Base-by-base conservation (phyloP, 2,113 vertebrate genomes). In the Pseudonaja textilis region DNA sequence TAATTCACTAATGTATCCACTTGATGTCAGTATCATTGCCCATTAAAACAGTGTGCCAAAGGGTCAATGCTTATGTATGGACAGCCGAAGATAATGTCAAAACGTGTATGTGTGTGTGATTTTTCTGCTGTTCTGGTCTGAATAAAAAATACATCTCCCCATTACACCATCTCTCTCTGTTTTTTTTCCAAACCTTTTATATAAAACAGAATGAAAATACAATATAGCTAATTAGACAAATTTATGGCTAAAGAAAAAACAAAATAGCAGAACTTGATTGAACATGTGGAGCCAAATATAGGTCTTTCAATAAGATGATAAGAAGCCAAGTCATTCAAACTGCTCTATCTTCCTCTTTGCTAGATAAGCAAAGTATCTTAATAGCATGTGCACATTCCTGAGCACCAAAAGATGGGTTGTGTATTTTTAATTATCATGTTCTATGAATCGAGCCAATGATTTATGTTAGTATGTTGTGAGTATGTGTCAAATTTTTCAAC, bases 1-100 rank as follows among this genome's bases (percentile, higher is more conserved):
- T 96, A 95, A 94, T 96, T 97, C 94, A 95, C 95, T 94, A 91
- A 94, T 94, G 20, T 90, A 94, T 96, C 97, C 96, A 95, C 96
- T 96, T 96, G 97, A 97, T 95, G 95, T 96, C 96, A 95, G 95
- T 96, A 94, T 96, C 96, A 97, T 96, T 96, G 96, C 90, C 95
- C 96, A 92, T 87, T 64, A 96, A 92, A 96, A 94, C 92, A 6
- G 25, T 89, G 93, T 92, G 94, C 95, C 95, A 94, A 94, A 96
- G 92, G 91, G 47, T 91, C 96, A 90, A 20, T 90, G 92, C 29
- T 26, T 94, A 34, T 81, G 18, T 81, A 42, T 81, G 74, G 34
- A 81, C 34, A 42, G 74, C 74, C 0, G 34, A 81, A 81, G 74
- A 81, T 22, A 22, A 81, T 81, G n/a, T 81, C 74, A 81, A 42